Evolutionary conservation across 2,888 invertebrate genomes (phyloP), one percentile per base, ranked within the genome.

Genomic region (Lithophane semibrunnea): DNA sequence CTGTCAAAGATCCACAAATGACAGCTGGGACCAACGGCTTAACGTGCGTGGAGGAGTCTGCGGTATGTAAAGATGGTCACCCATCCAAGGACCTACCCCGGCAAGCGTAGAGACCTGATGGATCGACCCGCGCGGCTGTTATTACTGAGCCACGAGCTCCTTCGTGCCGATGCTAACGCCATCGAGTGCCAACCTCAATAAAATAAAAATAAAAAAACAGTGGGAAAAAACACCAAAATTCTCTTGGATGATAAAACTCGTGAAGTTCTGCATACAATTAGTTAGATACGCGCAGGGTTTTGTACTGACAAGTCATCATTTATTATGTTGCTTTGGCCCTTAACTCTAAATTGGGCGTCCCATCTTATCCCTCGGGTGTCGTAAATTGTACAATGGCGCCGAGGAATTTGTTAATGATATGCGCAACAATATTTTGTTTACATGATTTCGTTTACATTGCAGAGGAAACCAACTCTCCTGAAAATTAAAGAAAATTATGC

Each of bases 341-440:
- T 67, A 16, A 5, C 21, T 52, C 58, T 44, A 65, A 82, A 79
- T 79, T 58, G 37, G 24, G 64, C 52, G 24, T 58, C 52, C 44
- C 44, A 75, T 64, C 56, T 44, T 63, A 64, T 75, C 63, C 58
- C 63, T 29, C 13, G 44, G 63, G 75, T 52, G 24, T 64, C 67
- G 58, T 75, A 49, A 81, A 75, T n/a, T 29, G 29, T 63, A n/a
- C 16, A 18, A 29, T 29, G 18, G 24, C 29, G 54, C 21, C 9
- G 12, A 63, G n/a, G n/a, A 37, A 82, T 64, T 58, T 4, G 47
- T 65, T 42, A 52, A 58, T 79, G 3, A 16, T 58, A 54, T 52
- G 24, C n/a, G n/a, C 52, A 29, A 44, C 3, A 16, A 29, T 74
- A 74, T 61, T 66, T 73, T 67, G 18, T 61, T 49, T 29, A 47